Percentiles rank a stretch among this genome's conserved stretches.
Conservation (phyloP, 1,140 invertebrate species). For the Euwallacea fornicatus region DNA sequence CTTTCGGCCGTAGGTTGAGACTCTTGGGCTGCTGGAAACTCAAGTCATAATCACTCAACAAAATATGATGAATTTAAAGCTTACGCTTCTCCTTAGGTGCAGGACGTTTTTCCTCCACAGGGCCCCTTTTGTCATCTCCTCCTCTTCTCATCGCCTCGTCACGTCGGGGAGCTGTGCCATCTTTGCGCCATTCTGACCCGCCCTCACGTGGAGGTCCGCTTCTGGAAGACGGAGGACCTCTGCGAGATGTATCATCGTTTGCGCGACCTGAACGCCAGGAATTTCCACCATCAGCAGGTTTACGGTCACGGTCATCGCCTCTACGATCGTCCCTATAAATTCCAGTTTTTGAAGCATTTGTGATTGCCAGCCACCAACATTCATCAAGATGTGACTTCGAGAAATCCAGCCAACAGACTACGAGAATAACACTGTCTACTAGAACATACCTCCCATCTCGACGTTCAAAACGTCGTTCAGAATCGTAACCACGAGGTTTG, state of each 20-base stretch:
- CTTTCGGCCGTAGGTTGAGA: slow-evolving; percentile 6
- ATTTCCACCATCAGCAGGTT: slow-evolving; percentile 9
- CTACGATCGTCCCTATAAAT: slow-evolving; percentile 2
- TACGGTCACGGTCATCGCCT: slow-evolving; percentile 31
- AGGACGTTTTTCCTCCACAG: slow-evolving; percentile 12
- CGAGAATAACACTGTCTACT: background rate
- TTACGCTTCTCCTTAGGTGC: slow-evolving; percentile 46
- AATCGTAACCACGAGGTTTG: slow-evolving; percentile 7
- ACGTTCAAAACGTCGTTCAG: slow-evolving; percentile 10
- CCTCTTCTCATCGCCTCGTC: slow-evolving; percentile 34
- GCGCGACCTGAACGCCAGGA: slow-evolving; percentile 9
- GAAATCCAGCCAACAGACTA: background rate
- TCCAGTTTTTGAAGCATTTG: background rate
- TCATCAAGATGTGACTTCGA: background rate
- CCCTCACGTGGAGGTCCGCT: slow-evolving; percentile 25
- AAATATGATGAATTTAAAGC: background rate
- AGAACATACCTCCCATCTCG: slow-evolving; percentile 6
- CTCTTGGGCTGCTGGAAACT: slow-evolving; percentile 1
- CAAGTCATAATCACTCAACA: background rate
- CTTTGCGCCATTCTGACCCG: slow-evolving; percentile 24
- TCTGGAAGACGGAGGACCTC: slow-evolving; percentile 21
- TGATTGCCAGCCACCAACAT: background rate
- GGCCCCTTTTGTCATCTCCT: slow-evolving; percentile 14
- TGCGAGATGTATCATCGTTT: slow-evolving; percentile 27
- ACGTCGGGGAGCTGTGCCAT: slow-evolving; percentile 10